Percentiles rank a stretch among this genome's conserved stretches.
phyloP scores from a whole-genome alignment of 2,113 vertebrate species.

The Apus apus region DNA sequence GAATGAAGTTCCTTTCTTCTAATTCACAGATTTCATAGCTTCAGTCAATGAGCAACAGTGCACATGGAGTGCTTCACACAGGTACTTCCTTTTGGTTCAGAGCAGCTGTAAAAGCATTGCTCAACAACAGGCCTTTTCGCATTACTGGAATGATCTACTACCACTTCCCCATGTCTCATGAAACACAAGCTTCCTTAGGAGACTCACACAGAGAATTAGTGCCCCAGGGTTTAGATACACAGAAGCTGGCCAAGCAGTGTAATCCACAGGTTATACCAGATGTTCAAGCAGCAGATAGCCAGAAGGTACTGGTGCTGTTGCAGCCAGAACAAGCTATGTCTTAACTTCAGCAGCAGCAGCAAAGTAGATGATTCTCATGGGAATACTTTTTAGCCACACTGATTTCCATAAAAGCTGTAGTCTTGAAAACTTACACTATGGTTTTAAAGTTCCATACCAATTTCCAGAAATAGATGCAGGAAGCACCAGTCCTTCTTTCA shows the following conservation, averaged over 20 bases:
- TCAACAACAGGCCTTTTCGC: background rate
- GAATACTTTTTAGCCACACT: background rate
- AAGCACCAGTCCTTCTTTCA: background rate
- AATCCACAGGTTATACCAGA: constrained; percentile 24
- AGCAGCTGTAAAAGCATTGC: background rate
- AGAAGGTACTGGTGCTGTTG: background rate
- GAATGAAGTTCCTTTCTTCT: background rate
- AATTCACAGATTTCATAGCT: background rate
- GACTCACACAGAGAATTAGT: background rate
- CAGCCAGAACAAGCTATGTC: background rate
- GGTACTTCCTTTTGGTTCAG: background rate
- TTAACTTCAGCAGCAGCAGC: background rate
- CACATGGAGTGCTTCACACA: background rate
- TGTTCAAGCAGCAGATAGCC: background rate
- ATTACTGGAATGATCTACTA: background rate
- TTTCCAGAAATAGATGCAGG: background rate
- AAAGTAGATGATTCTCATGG: background rate
- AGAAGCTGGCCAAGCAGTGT: background rate
- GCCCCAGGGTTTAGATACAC: background rate
- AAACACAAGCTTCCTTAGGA: background rate
- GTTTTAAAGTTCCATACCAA: background rate
- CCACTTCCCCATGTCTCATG: background rate
- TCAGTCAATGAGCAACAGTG: background rate
- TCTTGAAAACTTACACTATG: background rate
- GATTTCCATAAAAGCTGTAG: background rate